Conservation (phyloP, 37 sponge, comb jelly and placozoan genomes). For the Lycopodina hypogea region DNA sequence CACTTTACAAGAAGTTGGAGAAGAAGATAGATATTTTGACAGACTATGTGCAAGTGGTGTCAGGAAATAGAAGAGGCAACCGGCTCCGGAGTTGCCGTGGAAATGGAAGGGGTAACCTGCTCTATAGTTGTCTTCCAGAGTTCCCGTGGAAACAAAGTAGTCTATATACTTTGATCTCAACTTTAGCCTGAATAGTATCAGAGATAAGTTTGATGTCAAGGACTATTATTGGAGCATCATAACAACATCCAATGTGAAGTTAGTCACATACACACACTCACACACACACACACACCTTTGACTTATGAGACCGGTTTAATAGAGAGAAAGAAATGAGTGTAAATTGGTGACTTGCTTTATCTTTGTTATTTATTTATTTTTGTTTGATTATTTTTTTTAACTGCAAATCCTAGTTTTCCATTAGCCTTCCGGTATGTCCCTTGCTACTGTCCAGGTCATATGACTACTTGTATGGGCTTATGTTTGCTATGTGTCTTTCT, state of each 20-base stretch:
- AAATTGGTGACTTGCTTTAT: too few relatives aligned
- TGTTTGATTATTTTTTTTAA: too few relatives aligned
- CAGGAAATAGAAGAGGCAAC: neutral
- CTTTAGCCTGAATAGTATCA: conserved; percentile 1
- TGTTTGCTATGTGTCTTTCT: conserved; percentile 13
- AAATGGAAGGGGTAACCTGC: too few relatives aligned
- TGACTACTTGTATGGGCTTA: conserved; percentile 18
- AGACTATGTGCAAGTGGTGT: conserved; percentile 65
- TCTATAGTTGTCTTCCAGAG: too few relatives aligned
- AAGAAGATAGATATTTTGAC: conserved; percentile 58
- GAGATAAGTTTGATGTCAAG: conserved; percentile 30
- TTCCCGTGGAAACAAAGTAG: too few relatives aligned
- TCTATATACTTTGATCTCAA: neutral
- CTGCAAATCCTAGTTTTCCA: conserved; percentile 22
- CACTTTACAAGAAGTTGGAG: conserved; percentile 47
- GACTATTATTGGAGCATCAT: conserved; percentile 35
- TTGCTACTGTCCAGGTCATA: conserved; percentile 9
- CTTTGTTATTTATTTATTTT: too few relatives aligned
- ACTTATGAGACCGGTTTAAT: too few relatives aligned
- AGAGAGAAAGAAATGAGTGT: too few relatives aligned
- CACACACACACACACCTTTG: too few relatives aligned
- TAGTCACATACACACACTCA: conserved; percentile 9
- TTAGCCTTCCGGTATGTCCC: conserved; percentile 24
- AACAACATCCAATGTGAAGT: conserved; percentile 21
- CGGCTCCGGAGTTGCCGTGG: neutral